Conservation (phyloP, 53 echinoderm and acorn worm genomes). For the Arbacia lixula region DNA sequence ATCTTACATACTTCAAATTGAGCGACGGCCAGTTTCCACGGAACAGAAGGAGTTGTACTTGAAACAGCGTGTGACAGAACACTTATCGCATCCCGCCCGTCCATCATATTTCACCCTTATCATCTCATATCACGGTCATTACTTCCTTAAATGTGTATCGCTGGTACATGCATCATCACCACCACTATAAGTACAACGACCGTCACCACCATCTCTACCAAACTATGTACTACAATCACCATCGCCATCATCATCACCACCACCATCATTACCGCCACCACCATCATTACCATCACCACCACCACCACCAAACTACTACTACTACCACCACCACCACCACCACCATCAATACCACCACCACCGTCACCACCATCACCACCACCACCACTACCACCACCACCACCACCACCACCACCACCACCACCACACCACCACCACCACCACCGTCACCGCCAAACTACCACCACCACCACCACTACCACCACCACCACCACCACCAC, state of each 20-base stretch:
- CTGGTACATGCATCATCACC: too few species aligned
- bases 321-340: too few species aligned
- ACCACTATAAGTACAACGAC: too few species aligned
- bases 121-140: too few species aligned
- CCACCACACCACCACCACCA: not conserved
- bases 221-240: not conserved
- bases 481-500: slow-evolving; percentile 4
- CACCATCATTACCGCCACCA: not conserved
- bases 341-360: not conserved
- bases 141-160: too few species aligned
- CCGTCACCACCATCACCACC: not conserved
- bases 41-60: too few species aligned
- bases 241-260: not conserved
- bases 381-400: not conserved
- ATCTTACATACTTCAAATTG: too few species aligned
- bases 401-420: not conserved
- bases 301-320: not conserved
- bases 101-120: too few species aligned
- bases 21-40: too few species aligned
- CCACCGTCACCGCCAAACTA: not conserved
- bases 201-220: too few species aligned
- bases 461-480: not conserved
- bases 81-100: too few species aligned
- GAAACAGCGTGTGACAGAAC: too few species aligned
- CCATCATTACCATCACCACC: not conserved